phyloP scores from a whole-genome alignment of 2,797 vertebrate genomes.

The Sebastes miniatus region DNA sequence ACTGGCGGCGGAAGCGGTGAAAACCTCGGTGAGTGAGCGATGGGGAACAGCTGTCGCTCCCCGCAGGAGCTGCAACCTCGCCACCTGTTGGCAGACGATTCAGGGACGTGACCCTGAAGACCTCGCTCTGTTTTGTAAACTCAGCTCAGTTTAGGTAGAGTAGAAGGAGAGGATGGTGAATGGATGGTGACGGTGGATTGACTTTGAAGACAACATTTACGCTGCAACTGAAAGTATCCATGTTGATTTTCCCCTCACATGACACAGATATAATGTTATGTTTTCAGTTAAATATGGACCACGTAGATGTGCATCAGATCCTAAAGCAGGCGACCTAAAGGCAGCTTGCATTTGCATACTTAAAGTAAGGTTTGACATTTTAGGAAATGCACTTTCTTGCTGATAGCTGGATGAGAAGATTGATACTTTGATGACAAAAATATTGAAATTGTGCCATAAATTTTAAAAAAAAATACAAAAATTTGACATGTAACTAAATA shows the following conservation, averaged over 20 bases:
- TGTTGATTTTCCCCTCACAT: not conserved
- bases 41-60: slow-evolving; percentile 69
- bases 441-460: too few relatives aligned
- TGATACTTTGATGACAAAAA: too few relatives aligned
- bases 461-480: rapidly evolving
- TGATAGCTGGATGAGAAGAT: too few relatives aligned
- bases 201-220: not conserved
- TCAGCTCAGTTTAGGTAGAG: not conserved
- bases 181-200: not conserved
- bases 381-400: not conserved
- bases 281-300: not conserved
- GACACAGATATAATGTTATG: not conserved
- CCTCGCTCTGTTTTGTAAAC: slow-evolving; percentile 15
- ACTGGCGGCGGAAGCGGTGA: not conserved
- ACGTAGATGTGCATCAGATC: not conserved
- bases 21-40: slow-evolving; percentile 56
- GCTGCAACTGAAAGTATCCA: not conserved
- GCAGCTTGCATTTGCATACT: not conserved
- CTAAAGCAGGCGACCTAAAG: not conserved
- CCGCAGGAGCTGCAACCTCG: slow-evolving; percentile 45
- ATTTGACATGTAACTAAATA: too few relatives aligned
- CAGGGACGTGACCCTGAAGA: slow-evolving; percentile 26
- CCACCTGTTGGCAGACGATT: slow-evolving; percentile 52
- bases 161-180: not conserved
- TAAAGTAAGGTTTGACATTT: not conserved